Conservation (phyloP, 2,888 invertebrate species). For the Oeneis ivallda region DNA sequence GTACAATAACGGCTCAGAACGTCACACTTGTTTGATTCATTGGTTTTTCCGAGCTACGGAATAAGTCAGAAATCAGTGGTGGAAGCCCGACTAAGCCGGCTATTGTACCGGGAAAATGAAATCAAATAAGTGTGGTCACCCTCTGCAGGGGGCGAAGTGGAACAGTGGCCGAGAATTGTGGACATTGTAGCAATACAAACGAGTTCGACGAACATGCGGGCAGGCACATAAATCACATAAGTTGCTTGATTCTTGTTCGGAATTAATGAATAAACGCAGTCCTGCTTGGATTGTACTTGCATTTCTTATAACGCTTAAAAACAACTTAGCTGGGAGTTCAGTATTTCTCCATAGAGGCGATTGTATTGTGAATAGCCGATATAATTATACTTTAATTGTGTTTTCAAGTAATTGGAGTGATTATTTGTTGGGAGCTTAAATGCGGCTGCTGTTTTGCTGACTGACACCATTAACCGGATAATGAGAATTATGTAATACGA, state of each 20-base stretch:
- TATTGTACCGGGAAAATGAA: conserved; percentile 54
- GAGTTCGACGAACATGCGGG: conserved; percentile 52
- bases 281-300: conserved; percentile 18
- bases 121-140: conserved; percentile 55
- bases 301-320: neutral
- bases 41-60: conserved; percentile 46
- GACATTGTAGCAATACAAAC: conserved; percentile 57
- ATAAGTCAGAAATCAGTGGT: conserved; percentile 55
- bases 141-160: conserved; percentile 45
- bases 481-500: neutral
- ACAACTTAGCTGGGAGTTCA: neutral
- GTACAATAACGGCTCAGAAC: conserved; percentile 20
- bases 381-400: neutral
- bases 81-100: conserved; percentile 52
- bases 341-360: neutral
- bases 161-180: conserved; percentile 51
- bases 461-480: neutral
- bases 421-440: neutral
- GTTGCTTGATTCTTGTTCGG: conserved; percentile 64
- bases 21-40: conserved; percentile 49
- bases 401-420: neutral
- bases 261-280: conserved; percentile 38
- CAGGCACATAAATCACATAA: conserved; percentile 62
- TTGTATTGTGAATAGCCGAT: neutral
- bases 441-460: neutral